Evolutionary conservation across 2,113 vertebrate species (phyloP).

Genomic region (Lichenostomus cassidix): DNA sequence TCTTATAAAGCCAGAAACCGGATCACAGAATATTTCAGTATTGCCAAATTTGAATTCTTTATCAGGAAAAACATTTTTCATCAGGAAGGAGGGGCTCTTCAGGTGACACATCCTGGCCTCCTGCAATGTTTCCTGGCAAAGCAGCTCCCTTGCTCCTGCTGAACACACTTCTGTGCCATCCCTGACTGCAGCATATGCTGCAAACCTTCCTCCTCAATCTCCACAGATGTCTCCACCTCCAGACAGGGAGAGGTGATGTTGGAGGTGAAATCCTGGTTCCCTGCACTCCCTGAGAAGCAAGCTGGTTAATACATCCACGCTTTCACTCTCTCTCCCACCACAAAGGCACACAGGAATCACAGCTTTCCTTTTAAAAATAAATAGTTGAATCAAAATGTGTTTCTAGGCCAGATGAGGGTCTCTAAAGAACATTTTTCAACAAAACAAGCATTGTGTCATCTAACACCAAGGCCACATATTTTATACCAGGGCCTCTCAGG

Average conservation of each 20-base stretch:
- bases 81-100: neutral
- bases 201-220: neutral
- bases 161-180: neutral
- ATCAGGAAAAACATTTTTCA: neutral
- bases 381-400: neutral
- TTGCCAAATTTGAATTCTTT: neutral
- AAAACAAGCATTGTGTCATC: neutral
- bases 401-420: neutral
- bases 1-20: neutral
- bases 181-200: neutral
- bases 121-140: neutral
- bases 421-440: neutral
- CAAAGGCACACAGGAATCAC: neutral
- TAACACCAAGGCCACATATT: neutral
- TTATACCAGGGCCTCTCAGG: neutral
- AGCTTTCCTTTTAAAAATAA: neutral
- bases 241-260: neutral
- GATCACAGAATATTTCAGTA: neutral
- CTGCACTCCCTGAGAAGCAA: neutral
- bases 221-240: neutral
- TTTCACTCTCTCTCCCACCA: neutral
- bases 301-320: neutral
- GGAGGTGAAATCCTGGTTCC: constrained; percentile 5
- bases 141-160: neutral
- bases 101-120: neutral